Evolutionary conservation across 1,140 invertebrate species (phyloP).

Genomic region (Cepaea nemoralis): DNA sequence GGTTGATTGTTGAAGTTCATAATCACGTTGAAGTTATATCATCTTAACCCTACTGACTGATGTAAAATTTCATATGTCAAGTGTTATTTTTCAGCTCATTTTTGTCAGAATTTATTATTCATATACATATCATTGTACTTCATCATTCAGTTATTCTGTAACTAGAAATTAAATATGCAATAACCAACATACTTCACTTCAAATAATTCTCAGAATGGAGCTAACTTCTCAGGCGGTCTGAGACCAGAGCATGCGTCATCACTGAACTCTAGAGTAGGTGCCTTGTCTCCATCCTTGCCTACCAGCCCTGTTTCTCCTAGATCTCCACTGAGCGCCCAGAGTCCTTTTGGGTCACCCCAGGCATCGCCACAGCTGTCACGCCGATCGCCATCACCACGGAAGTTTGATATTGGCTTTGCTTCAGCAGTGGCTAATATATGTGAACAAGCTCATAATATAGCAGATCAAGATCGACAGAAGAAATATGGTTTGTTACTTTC

Average conservation of each 20-base stretch:
- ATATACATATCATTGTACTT: too few species aligned
- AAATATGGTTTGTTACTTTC: slow-evolving; percentile 56
- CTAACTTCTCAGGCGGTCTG: slow-evolving; percentile 62
- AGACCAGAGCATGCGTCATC: slow-evolving; percentile 61
- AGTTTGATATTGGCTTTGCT: slow-evolving; percentile 64
- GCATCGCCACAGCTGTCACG: slow-evolving; percentile 56
- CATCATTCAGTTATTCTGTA: too few species aligned
- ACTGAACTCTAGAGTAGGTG: slow-evolving; percentile 18
- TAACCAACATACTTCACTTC: too few species aligned
- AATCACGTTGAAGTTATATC: too few species aligned
- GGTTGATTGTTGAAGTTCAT: too few species aligned
- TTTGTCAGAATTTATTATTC: too few species aligned
- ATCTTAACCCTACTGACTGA: too few species aligned
- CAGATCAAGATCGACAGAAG: slow-evolving; percentile 62
- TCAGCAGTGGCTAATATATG: slow-evolving; percentile 66
- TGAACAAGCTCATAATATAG: slow-evolving; percentile 66
- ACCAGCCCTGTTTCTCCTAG: slow-evolving; percentile 55
- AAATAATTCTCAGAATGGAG: slow-evolving; percentile 58
- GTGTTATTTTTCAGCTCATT: too few species aligned
- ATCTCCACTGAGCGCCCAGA: slow-evolving; percentile 53
- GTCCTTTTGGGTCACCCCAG: slow-evolving; percentile 61
- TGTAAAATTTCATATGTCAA: too few species aligned
- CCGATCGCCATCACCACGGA: slow-evolving; percentile 60
- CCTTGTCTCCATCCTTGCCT: slow-evolving; percentile 55
- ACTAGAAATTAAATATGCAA: too few species aligned